These are phyloP conservation scores for Rhinella marina DNA, from an alignment of 2,797 vertebrate genomes.

Conservation along the genomic window DNA sequence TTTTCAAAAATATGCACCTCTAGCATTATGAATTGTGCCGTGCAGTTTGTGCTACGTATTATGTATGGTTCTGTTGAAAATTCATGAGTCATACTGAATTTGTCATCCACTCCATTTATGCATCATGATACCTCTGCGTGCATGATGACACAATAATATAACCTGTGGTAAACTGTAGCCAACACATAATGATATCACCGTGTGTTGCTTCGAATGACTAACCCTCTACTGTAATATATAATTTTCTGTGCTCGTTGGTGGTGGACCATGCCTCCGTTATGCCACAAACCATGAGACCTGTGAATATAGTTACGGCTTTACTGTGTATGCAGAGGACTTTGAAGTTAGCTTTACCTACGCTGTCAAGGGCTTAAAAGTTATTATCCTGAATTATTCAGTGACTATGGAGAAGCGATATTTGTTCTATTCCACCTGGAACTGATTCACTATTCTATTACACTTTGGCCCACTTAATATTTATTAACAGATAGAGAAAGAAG, in stretches of 20 bases:
- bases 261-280: not conserved
- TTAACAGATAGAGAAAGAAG: not conserved
- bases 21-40: too few species aligned
- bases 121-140: too few species aligned
- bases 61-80: too few species aligned
- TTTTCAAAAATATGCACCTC: too few species aligned
- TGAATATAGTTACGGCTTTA: not conserved
- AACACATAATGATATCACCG: not conserved
- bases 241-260: not conserved
- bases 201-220: not conserved
- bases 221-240: not conserved
- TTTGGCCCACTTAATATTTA: not conserved
- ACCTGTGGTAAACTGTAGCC: too few species aligned
- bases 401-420: not conserved
- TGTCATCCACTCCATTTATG: too few species aligned
- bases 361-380: not conserved
- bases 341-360: not conserved
- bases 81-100: too few species aligned
- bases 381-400: not conserved
- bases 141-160: too few species aligned
- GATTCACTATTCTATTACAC: conserved; percentile 1
- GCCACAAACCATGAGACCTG: not conserved
- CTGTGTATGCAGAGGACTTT: not conserved
- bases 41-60: too few species aligned
- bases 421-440: not conserved